Evolutionary conservation across 2,113 vertebrate genomes (phyloP).

Genomic region (Diadophis punctatus): DNA sequence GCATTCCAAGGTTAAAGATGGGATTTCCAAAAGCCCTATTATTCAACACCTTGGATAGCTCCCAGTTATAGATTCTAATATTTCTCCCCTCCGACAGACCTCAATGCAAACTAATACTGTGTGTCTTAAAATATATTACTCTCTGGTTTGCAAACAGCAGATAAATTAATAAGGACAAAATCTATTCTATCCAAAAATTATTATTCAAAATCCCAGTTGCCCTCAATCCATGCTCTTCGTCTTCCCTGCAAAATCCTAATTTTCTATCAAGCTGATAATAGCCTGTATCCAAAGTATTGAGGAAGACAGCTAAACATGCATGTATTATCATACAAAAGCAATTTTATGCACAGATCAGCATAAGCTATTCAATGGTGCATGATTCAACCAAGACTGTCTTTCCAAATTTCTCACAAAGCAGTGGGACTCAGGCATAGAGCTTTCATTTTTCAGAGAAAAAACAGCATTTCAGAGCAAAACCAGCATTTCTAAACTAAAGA

Average conservation of each 20-base stretch:
- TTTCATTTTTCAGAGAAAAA: conserved; percentile 15
- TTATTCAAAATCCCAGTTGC: conserved; percentile 10
- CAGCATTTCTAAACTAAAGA: background rate
- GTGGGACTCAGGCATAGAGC: conserved; percentile 17
- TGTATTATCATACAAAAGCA: background rate
- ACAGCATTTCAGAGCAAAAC: background rate
- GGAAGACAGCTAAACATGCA: background rate
- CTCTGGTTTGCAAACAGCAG: conserved; percentile 10
- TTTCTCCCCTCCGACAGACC: conserved; percentile 18
- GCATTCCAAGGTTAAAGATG: conserved; percentile 5
- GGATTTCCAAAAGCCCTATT: conserved; percentile 3
- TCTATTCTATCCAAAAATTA: background rate
- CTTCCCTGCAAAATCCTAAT: background rate
- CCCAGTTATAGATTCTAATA: background rate
- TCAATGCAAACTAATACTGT: background rate
- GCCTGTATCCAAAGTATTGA: background rate
- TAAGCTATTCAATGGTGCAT: background rate
- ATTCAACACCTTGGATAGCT: conserved; percentile 70
- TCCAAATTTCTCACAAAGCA: background rate
- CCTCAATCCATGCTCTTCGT: background rate
- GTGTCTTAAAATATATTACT: background rate
- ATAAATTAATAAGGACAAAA: conserved; percentile 14
- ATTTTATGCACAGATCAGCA: background rate
- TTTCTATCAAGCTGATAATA: background rate
- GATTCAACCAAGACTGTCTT: background rate